A percentile compares a stretch with the other conserved stretches of the same genome.
Evolutionary conservation across 2,888 invertebrate species (phyloP).

Genomic region (Nemurella pictetii): DNA sequence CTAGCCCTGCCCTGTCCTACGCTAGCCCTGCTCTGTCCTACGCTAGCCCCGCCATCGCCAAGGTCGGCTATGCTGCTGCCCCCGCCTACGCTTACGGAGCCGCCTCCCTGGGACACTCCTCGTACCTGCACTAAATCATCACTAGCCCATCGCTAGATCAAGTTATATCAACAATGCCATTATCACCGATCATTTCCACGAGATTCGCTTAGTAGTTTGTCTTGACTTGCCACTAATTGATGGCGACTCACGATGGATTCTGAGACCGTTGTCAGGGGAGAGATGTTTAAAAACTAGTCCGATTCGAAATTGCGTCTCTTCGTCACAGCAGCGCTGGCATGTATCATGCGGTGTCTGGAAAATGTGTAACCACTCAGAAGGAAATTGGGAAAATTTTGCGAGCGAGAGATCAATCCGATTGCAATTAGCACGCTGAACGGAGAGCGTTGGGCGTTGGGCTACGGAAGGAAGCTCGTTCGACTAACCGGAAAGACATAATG

Average conservation of each 20-base stretch:
- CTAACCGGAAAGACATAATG: neutral
- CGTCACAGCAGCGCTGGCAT: neutral
- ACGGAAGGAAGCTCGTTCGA: neutral
- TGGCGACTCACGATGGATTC: neutral
- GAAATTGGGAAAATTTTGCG: neutral
- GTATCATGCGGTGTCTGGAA: neutral
- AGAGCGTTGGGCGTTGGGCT: no score
- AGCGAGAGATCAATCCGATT: neutral
- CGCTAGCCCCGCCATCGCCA: constrained; percentile 27
- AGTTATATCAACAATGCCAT: neutral
- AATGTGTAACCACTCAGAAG: neutral
- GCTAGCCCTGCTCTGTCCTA: constrained; percentile 29
- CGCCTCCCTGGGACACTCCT: constrained; percentile 29
- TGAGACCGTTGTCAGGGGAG: neutral
- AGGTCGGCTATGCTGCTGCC: constrained; percentile 32
- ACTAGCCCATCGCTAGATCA: neutral
- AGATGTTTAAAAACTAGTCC: neutral
- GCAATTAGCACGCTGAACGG: neutral
- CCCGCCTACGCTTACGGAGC: constrained; percentile 28
- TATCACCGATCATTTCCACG: neutral
- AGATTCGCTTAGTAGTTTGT: neutral
- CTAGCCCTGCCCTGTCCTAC: constrained; percentile 33
- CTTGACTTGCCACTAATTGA: neutral
- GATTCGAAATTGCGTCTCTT: neutral
- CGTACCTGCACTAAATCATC: constrained; percentile 18